Conservation (phyloP, 2,113 vertebrate genomes). For the Callaeas wilsoni region DNA sequence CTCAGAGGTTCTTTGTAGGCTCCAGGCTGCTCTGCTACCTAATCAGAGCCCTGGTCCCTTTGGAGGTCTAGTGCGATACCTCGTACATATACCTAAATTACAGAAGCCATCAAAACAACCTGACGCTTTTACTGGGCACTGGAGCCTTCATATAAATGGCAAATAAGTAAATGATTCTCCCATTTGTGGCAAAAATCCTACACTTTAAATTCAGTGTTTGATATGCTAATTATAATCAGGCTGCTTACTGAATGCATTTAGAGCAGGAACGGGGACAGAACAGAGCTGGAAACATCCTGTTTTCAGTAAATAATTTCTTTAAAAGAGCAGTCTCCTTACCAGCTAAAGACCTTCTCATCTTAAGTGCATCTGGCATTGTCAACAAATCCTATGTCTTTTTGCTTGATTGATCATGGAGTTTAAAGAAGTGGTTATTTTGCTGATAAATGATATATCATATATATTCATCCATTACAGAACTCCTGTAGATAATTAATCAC, state of each 20-base stretch:
- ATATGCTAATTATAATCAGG: background rate
- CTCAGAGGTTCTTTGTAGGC: background rate
- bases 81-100: background rate
- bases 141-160: background rate
- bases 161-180: background rate
- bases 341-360: background rate
- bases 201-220: background rate
- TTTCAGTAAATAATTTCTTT: background rate
- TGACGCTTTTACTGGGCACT: background rate
- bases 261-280: background rate
- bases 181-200: background rate
- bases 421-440: conserved; percentile 50
- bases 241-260: background rate
- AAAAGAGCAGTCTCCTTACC: background rate
- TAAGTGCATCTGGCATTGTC: conserved; percentile 9
- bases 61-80: background rate
- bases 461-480: conserved; percentile 27
- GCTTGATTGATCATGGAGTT: conserved; percentile 42
- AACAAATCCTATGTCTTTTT: conserved; percentile 32
- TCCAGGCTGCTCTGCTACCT: background rate
- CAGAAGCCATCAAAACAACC: background rate
- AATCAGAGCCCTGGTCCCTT: background rate
- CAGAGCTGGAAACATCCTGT: background rate
- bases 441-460: conserved; percentile 55
- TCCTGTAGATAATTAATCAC: conserved; percentile 62